A percentile compares a stretch with the other conserved stretches of the same genome.
These are phyloP conservation scores for Brachyistius frenatus DNA, from an alignment of 2,113 vertebrate genomes.

Conservation along the genomic window DNA sequence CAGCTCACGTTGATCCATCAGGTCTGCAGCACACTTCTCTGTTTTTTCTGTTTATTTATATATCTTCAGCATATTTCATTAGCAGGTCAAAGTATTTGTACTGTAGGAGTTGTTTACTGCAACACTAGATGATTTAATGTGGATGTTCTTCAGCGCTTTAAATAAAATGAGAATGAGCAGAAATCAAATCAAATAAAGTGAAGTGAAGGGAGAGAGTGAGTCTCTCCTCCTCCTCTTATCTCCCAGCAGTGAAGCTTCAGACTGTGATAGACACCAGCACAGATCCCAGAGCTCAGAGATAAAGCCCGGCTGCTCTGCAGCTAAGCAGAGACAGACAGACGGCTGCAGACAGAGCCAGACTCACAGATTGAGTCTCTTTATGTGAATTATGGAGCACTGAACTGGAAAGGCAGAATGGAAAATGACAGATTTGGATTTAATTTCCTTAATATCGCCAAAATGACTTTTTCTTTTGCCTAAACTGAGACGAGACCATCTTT, in stretches of 20 bases:
- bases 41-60: no score
- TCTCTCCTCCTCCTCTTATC: neutral
- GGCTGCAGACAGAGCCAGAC: neutral
- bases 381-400: conserved; percentile 21
- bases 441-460: conserved; percentile 4
- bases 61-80: no score
- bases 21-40: no score
- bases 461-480: neutral
- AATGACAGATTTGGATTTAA: conserved; percentile 9
- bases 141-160: no score
- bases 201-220: neutral
- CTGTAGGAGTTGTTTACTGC: no score
- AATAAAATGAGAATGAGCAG: no score
- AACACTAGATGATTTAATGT: no score
- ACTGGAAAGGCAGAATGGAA: conserved; percentile 15
- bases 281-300: neutral
- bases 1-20: no score
- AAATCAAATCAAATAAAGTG: neutral
- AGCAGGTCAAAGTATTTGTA: no score
- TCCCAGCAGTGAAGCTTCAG: neutral
- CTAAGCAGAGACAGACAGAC: neutral
- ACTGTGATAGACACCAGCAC: neutral
- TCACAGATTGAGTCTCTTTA: neutral
- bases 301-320: neutral
- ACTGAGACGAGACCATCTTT: neutral